Evolutionary conservation across 2,113 vertebrate genomes (phyloP), one percentile per base, ranked within the genome.

Genomic region (Pelmatolapia mariae): DNA sequence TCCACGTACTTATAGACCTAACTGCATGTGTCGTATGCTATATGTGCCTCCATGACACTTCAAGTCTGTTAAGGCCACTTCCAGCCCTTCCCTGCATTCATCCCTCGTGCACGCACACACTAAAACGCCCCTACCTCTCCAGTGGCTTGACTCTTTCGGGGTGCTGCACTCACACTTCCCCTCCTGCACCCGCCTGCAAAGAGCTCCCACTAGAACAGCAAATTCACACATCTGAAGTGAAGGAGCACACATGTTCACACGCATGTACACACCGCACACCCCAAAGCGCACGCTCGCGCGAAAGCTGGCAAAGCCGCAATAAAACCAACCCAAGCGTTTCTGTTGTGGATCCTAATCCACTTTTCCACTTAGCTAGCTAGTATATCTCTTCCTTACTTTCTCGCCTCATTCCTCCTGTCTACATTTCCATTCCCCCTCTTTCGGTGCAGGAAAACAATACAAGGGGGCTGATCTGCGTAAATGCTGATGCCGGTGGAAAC

Each of bases 291-390:
- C 61, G 26, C 59, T 31, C 83, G 36, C 7, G 8, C 45, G 12
- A 83, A 85, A 83, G 84, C 88, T 47, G 66, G 85, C 52, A 92
- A 89, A 90, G 88, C 87, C 11, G 66, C 89, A 87, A 93, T 92
- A 95, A 90, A 91, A 93, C 90, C 87, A 80, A 93, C 85, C 88
- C 88, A 84, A 93, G 93, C 88, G 54, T 93, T 94, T 93, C 91
- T 94, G 92, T 89, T 92, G 91, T 91, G 93, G 90, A 91, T 89
- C 87, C 88, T 94, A 92, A 96, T 95, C 93, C 92, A 94, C 91
- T 95, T 95, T 95, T 91, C 92, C 92, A 95, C 93, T 93, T 89
- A 92, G 90, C 90, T 59, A 43, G 91, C 92, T 59, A 33, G 89
- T 93, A 76, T 90, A 90, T 92, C 83, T 92, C 90, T 45, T 81